Base-by-base conservation (phyloP, 1,140 invertebrate species). In the Hylaeus volcanicus region DNA sequence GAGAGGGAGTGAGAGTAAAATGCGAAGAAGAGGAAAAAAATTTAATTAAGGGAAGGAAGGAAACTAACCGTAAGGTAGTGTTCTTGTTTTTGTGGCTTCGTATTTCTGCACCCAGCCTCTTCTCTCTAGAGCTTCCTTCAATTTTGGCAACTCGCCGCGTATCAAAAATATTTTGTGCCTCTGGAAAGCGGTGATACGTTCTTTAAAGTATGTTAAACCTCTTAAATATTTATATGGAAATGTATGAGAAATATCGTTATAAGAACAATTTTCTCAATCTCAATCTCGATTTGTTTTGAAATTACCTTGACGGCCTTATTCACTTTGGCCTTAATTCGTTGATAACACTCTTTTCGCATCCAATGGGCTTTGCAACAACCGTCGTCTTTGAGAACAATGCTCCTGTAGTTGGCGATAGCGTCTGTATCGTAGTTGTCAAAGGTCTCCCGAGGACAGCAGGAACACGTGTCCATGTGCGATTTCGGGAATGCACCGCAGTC, bases 101-200 rank as follows among this genome's bases (percentile, higher is more conserved):
- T 92, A 93, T 84, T 92, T 92, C 65, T 92, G 89, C 0, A 93
- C 68, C 92, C 92, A 93, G 1, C 92, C 90, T 63, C 89, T 85
- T n/a, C 89, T 75, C 75, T 90, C 76, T 11, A 93, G 77, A 71
- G 88, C 85, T 79, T 89, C 87, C 55, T 89, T 88, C 63, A 93
- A 85, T 76, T 88, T 92, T 60, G 92, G 92, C 58, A 93, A 72
- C 26, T 93, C 91, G 60, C 91, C 91, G 6, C 91, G 89, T 56
- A 92, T 87, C 41, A 92, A 84, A 81, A 92, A 93, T 86, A 93
- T 84, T 87, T 92, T 92, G 66, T 88, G 88, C n/a, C 66, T 83
- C 88, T 92, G 51, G 15, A 55, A 80, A 41, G 11, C 11, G 45
- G 12, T 60, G 39, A 5, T 12, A 12, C 15, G n/a, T n/a, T 26